Conservation (phyloP, 1,140 invertebrate species). For the Rhyzopertha dominica region DNA sequence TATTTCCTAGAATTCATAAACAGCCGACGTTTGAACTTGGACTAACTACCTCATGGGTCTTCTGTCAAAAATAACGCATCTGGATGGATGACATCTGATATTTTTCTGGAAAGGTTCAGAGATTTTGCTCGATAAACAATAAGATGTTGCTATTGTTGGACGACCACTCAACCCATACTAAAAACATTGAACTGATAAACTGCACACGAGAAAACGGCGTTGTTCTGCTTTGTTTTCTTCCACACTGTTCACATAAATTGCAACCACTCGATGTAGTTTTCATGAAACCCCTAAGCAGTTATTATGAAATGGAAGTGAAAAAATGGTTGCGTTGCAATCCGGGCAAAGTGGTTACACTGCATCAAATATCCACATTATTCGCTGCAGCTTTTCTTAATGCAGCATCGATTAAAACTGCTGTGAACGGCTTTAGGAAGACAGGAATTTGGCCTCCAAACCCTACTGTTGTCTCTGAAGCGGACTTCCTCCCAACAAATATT, state of each 20-base stretch:
- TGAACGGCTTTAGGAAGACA: slow-evolving; percentile 24
- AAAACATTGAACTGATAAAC: slow-evolving; percentile 36
- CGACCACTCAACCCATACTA: slow-evolving; percentile 15
- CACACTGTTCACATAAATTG: slow-evolving; percentile 39
- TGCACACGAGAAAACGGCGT: slow-evolving; percentile 30
- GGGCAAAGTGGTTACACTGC: slow-evolving; percentile 15
- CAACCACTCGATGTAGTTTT: slow-evolving; percentile 42
- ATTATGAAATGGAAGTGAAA: slow-evolving; percentile 28
- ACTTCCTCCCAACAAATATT: slow-evolving; percentile 18
- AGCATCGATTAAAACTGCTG: slow-evolving; percentile 25
- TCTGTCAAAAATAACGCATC: too few species aligned
- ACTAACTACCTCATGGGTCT: too few species aligned
- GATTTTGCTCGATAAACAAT: too few species aligned
- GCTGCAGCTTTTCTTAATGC: slow-evolving; percentile 23
- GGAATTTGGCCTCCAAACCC: slow-evolving; percentile 22
- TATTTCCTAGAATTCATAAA: slow-evolving; percentile 2
- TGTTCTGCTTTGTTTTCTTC: slow-evolving; percentile 36
- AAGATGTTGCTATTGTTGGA: too few species aligned
- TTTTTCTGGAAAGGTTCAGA: too few species aligned
- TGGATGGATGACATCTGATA: too few species aligned
- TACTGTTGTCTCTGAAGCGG: slow-evolving; percentile 20
- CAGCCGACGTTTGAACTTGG: slow-evolving; percentile 1
- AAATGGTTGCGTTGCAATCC: slow-evolving; percentile 13
- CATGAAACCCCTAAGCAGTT: slow-evolving; percentile 40
- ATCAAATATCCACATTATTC: slow-evolving; percentile 27